Evolutionary conservation across 2,113 vertebrate species (phyloP), one percentile per base, ranked within the genome.

Genomic region (Jaculus jaculus): DNA sequence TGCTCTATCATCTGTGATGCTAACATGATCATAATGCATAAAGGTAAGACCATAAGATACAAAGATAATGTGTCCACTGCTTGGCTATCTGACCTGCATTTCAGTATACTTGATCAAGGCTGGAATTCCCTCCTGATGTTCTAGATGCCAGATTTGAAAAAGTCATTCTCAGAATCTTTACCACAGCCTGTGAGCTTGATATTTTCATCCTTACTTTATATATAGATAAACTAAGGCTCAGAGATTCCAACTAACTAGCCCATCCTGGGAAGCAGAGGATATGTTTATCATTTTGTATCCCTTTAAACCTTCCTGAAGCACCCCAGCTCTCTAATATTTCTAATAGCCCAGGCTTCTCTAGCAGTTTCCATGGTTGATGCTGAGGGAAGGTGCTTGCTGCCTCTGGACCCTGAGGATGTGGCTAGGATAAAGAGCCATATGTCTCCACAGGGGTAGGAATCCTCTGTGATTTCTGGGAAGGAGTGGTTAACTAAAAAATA

Each of bases 1-100:
- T 5, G 16, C 72, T 5, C 1, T 0, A 47, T 15, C 34, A 6
- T 1, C 6, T 0, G 6, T 0, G 1, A 58, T 0, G 10, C 61
- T 37, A 47, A 30, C 23, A 21, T 0, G 2, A 51, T 69, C 89
- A 63, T 34, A 1, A 0, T 0, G n/a, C 20, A 20, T 21, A 13
- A 39, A 87, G 47, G 81, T 39, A 54, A 83, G 69, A 83, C 30
- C 58, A 24, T 11, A 11, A 17, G 54, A 15, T 16, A 15, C 8
- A 4, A 72, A 10, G 32, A 11, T 37, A 30, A 6, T 0, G 0
- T 6, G n/a, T 28, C 34, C 7, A 47, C 37, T 0, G 1, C 71
- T 66, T 73, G 54, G 26, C 26, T 63, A 21, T 18, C 18, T 39
- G 47, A 15, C 12, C 47, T 15, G 7, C 42, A 26, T 24, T 10